Percentiles rank a stretch among this genome's conserved stretches.
These are phyloP conservation scores for Cyanoderma ruficeps DNA, from an alignment of 2,113 vertebrate species.

Conservation along the genomic window DNA sequence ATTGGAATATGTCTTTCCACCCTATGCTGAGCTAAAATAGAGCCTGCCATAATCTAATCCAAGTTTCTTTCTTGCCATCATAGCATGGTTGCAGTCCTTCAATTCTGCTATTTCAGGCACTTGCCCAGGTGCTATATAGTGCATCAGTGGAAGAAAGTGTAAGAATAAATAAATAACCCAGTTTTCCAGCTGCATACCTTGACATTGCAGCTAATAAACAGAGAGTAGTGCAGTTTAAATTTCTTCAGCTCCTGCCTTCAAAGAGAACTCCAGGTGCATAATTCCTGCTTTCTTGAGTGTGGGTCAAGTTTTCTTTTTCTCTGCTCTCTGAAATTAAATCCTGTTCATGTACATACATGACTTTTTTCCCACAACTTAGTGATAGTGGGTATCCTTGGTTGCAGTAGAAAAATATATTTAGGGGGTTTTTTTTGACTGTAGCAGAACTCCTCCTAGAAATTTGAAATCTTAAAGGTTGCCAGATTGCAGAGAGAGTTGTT, in stretches of 20 bases:
- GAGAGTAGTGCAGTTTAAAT: neutral
- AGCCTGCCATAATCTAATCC: neutral
- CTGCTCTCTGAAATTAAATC: neutral
- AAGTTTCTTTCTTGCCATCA: neutral
- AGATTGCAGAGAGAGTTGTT: neutral
- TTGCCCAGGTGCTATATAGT: neutral
- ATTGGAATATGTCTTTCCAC: neutral
- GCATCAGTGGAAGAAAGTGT: neutral
- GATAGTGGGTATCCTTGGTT: neutral
- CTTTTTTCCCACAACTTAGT: neutral
- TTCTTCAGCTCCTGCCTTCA: neutral
- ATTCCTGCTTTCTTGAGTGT: neutral
- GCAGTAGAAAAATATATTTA: neutral
- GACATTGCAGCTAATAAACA: neutral
- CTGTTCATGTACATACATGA: neutral
- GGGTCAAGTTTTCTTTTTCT: neutral
- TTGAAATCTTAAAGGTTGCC: neutral
- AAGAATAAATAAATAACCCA: neutral
- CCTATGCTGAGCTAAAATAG: neutral
- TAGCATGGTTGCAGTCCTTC: neutral
- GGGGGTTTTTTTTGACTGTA: neutral
- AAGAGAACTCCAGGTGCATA: neutral
- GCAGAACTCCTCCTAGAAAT: neutral
- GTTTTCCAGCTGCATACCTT: neutral
- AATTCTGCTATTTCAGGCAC: neutral